Evolutionary conservation across 30 jellyfish, hydroid and myxozoan species (phyloP), one percentile per base, ranked within the genome.

Genomic region (Aurelia sp.): DNA sequence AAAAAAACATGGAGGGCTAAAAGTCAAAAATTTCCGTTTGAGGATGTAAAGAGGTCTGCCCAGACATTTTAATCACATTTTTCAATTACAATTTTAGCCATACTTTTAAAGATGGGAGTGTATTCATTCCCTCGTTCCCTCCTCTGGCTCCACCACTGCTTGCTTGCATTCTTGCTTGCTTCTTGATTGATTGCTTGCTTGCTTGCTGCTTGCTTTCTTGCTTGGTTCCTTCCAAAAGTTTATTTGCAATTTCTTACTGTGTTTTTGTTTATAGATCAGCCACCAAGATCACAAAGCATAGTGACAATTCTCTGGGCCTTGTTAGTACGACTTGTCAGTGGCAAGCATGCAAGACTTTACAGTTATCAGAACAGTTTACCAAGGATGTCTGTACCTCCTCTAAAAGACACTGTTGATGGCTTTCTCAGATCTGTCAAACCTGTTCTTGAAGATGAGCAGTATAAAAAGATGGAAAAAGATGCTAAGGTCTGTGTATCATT

Each of bases 281-380:
- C 98, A 47, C 98, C 98, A 6, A 83, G 98, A 50, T 92, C 98
- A 9, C 96, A 84, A 47, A 92, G 98, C 66, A 75, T 77, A 31
- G 53, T 79, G 2, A 94, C 94, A n/a, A 55, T 92, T 17, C 23
- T 92, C 73, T 92, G 98, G 98, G 96, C 86, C 13, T 68, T 87
- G 79, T 17, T 87, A 7, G 97, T 92, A 15, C 93, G 96, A 10
- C 72, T 92, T 64, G 97, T 92, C 20, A 86, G 98, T 65, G 98
- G 98, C 6, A 82, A 96, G 64, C 90, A 77, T 61, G 91, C 98
- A 41, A 73, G 98, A 13, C 73, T 92, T 76, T 84, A 73, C 84
- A 90, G 96, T 74, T 92, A 84, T 59, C 98, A 92, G 86, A 92
- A 92, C 67, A 84, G 96, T 68, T 64, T 92, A 19, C 98, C 98